phyloP scores from a whole-genome alignment of 1,140 invertebrate genomes.

The Aradophagus sp. region DNA sequence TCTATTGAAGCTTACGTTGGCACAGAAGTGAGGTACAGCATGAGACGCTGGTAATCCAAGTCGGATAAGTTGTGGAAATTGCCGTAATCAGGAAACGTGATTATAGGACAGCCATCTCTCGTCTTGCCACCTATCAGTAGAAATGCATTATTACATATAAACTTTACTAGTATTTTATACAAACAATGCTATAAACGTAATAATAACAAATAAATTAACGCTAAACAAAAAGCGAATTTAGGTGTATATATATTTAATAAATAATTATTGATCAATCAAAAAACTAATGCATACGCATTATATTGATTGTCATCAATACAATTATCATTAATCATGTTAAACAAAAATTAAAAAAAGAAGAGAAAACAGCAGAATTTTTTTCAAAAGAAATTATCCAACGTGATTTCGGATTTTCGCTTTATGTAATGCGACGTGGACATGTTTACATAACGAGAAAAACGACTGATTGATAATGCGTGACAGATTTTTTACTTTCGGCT shows the following conservation, averaged over 20 bases:
- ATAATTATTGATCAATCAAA: too few species aligned
- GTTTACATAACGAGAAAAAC: slow-evolving; percentile 19
- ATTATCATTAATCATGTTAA: too few species aligned
- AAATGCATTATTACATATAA: background rate
- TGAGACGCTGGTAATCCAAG: slow-evolving; percentile 91
- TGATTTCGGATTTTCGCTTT: slow-evolving; percentile 15
- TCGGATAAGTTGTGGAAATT: slow-evolving; percentile 89
- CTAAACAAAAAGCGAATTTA: background rate
- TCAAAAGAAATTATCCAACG: slow-evolving; percentile 2
- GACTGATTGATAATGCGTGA: slow-evolving; percentile 13
- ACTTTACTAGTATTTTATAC: too few species aligned
- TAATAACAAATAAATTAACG: background rate
- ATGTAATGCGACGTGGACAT: slow-evolving; percentile 1
- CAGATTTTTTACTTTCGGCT: slow-evolving; percentile 34
- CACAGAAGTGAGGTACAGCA: slow-evolving; percentile 95
- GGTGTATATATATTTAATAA: too few species aligned
- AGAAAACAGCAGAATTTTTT: background rate
- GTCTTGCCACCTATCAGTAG: slow-evolving; percentile 86
- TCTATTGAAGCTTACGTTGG: slow-evolving; percentile 85
- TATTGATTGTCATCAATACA: too few species aligned
- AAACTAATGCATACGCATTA: too few species aligned
- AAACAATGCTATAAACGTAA: background rate
- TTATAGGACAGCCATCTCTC: slow-evolving; percentile 90
- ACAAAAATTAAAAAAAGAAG: too few species aligned
- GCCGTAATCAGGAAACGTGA: slow-evolving; percentile 94